Evolutionary conservation across 2,113 vertebrate genomes (phyloP), one percentile per base, ranked within the genome.

Genomic region (Phasianus colchicus): DNA sequence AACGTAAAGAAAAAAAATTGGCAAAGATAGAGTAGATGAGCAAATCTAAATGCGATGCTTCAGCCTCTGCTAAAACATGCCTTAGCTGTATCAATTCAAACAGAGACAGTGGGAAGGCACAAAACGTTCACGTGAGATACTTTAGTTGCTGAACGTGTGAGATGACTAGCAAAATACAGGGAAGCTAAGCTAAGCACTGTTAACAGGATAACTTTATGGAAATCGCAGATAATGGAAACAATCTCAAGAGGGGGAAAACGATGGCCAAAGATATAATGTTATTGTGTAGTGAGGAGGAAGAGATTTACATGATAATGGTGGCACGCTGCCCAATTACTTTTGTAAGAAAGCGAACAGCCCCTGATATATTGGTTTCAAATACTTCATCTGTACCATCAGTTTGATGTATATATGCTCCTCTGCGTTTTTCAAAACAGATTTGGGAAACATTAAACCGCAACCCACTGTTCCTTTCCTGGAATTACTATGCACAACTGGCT

Each of bases 61-160:
- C 80, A 81, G 92, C 25, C 89, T 89, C 54, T 96, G 94, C 95
- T 94, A 92, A 83, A 96, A 93, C 91, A 72, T 30, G 60, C 77
- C 75, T 89, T 83, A 93, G 65, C 71, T 71, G 24, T 71, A 90
- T 90, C 90, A 77, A 94, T 90, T 95, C 57, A 85, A 89, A 12
- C 83, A 70, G 43, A 5, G 36, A 81, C 9, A 40, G 52, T 66
- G 9, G 86, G 74, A 57, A 88, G 17, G 58, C 54, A 83, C n/a
- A 89, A 85, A 96, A 86, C 71, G 83, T 73, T 88, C 61, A 58
- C 29, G 12, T 67, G 38, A 93, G 87, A 47, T 55, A 42, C 7
- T 70, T 30, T 48, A 36, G 57, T 89, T 88, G 87, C 93, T 76
- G 57, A n/a, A 85, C 87, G 70, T 60, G 32, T 79, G 57, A 54